These are phyloP conservation scores for Gymnocypris eckloni DNA, from an alignment of 2,797 vertebrate genomes.

Conservation along the genomic window DNA sequence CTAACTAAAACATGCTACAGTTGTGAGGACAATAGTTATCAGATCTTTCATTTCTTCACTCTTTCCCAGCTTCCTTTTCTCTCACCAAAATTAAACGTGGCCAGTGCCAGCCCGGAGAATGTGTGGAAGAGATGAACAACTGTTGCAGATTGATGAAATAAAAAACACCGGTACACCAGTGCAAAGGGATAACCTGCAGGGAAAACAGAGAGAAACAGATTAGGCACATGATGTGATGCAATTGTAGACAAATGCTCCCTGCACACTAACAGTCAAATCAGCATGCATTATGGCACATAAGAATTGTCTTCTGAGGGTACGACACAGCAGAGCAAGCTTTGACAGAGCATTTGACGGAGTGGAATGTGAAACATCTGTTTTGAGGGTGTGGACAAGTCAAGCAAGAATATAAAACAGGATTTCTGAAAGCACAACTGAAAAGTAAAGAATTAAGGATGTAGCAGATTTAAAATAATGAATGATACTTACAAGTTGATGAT, in stretches of 20 bases:
- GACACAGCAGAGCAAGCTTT: not conserved
- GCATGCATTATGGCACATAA: not conserved
- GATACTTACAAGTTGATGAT: too few relatives aligned
- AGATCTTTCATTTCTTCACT: not conserved
- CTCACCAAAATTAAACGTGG: conserved; percentile 98
- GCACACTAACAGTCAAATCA: not conserved
- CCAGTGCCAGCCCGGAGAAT: conserved; percentile 89
- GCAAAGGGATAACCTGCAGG: conserved; percentile 91
- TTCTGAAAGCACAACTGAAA: not conserved
- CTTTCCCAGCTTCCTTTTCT: conserved; percentile 25
- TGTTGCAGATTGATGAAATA: conserved; percentile 88
- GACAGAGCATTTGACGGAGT: not conserved
- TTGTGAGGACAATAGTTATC: not conserved
- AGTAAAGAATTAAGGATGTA: not conserved
- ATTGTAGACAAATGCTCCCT: not conserved
- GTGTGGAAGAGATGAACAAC: conserved; percentile 91
- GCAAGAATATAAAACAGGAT: not conserved
- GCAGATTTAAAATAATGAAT: too few relatives aligned
- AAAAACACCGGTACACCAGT: conserved; percentile 87
- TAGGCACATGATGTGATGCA: not conserved
- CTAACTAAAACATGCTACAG: not conserved
- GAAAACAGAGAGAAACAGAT: conserved; percentile 24
- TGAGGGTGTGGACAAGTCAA: not conserved
- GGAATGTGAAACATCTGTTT: not conserved
- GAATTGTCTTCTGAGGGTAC: not conserved